Conservation (phyloP, 2,888 invertebrate species). For the Tenthredo livida region DNA sequence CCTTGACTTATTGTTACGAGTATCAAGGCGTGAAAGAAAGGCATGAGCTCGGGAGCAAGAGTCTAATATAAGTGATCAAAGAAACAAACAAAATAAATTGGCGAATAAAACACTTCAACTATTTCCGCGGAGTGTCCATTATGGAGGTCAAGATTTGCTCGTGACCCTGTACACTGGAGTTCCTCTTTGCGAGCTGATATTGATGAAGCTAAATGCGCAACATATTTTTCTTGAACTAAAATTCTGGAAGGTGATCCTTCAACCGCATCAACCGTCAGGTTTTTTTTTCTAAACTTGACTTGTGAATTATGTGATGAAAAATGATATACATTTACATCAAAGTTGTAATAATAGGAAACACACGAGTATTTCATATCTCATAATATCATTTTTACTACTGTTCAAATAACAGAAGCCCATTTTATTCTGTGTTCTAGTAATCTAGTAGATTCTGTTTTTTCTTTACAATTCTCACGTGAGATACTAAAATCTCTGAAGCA, state of each 20-base stretch:
- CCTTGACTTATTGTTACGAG: conserved; percentile 2
- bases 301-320: background rate
- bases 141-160: conserved; percentile 24
- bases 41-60: background rate
- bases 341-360: background rate
- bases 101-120: conserved; percentile 12
- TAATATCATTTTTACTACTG: background rate
- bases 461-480: background rate
- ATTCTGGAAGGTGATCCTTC: background rate
- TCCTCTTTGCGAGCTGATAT: background rate
- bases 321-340: background rate
- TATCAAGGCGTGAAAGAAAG: conserved; percentile 23
- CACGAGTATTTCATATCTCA: background rate
- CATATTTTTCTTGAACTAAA: background rate
- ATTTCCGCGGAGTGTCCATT: conserved; percentile 27
- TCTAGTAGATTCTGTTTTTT: background rate
- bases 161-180: conserved; percentile 16
- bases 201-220: background rate
- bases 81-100: background rate
- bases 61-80: background rate
- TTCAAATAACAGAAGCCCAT: background rate
- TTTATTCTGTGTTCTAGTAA: background rate
- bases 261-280: background rate
- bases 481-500: background rate
- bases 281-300: background rate